Base-by-base conservation (phyloP, 1,140 invertebrate genomes). In the Samia ricini region DNA sequence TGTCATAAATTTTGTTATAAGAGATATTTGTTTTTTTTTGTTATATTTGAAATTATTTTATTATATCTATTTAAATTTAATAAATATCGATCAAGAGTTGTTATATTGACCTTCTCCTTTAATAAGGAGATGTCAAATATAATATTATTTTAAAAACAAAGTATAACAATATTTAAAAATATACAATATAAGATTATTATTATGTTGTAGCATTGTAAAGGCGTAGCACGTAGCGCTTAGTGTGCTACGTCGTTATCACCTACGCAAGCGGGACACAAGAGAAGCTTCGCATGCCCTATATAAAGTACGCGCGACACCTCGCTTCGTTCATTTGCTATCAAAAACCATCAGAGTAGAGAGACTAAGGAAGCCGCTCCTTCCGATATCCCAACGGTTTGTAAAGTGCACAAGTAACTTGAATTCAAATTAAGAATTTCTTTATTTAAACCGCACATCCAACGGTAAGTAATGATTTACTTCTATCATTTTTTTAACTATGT, bases 261-360 rank as follows among this genome's bases (percentile, higher is more conserved):
- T 79, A 80, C 77, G 80, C 69, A 69, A 29, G 63, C 66, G 69
- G 67, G 61, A 66, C 71, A 42, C 33, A 42, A 42, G 33, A 42
- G 33, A 42, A 54, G 60, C 56, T 60, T 60, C 66, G 61, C 12
- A 61, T 42, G 19, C 55, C 24, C 54, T 87, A 87, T 87, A 87
- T 78, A 87, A 87, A 48, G 69, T 23, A 71, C 72, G 75, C 33
- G 52, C 65, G 56, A 63, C 70, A 58, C 67, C 59, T 64, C 64
- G 62, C 63, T 69, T 61, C 74, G 72, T 72, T 80, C 84, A 87
- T 87, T 86, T 87, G 79, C 78, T 72, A 83, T 79, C 75, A 73
- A 75, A 72, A 71, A 72, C 74, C 79, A 80, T 72, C 79, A 67
- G 71, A 42, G 33, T 4, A 12, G 33, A 12, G 33, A 50, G 65